Percentiles rank a stretch among this genome's conserved stretches.
Conservation (phyloP, 1,140 invertebrate species). For the Probaryconus sp. region DNA sequence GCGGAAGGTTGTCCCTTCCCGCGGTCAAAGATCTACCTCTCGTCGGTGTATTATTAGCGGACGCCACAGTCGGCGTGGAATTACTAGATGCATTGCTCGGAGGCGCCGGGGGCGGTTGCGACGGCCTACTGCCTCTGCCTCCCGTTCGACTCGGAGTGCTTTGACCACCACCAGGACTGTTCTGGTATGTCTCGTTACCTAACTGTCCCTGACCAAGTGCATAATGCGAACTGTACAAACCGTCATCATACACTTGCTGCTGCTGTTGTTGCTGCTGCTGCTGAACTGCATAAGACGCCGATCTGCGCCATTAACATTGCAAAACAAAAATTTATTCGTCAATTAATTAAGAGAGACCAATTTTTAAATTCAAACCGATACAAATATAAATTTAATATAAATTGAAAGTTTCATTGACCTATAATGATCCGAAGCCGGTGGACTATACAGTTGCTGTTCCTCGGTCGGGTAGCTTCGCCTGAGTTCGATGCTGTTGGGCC, state of each 20-base stretch:
- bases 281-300: constrained; percentile 67
- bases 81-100: constrained; percentile 84
- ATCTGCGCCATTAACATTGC: constrained; percentile 55
- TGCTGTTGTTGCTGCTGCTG: constrained; percentile 62
- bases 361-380: constrained; percentile 1
- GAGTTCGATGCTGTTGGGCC: constrained; percentile 88
- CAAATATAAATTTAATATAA: no score
- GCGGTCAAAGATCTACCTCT: constrained; percentile 83
- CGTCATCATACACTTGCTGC: constrained; percentile 75
- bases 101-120: constrained; percentile 91
- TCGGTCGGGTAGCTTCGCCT: constrained; percentile 83
- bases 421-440: constrained; percentile 74
- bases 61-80: constrained; percentile 83
- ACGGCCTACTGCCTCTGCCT: constrained; percentile 83
- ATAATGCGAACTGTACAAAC: constrained; percentile 76
- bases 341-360: background rate
- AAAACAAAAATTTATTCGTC: constrained; percentile 21
- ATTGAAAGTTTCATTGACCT: constrained; percentile 61
- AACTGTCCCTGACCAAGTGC: constrained; percentile 72
- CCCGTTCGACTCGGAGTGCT: constrained; percentile 78
- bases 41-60: constrained; percentile 83
- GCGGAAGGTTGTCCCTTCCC: constrained; percentile 87
- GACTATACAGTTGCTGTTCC: constrained; percentile 79
- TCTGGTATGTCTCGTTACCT: constrained; percentile 75
- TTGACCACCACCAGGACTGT: constrained; percentile 77